Evolutionary conservation across 2,113 vertebrate species (phyloP).

Genomic region (Brachionichthys hirsutus): DNA sequence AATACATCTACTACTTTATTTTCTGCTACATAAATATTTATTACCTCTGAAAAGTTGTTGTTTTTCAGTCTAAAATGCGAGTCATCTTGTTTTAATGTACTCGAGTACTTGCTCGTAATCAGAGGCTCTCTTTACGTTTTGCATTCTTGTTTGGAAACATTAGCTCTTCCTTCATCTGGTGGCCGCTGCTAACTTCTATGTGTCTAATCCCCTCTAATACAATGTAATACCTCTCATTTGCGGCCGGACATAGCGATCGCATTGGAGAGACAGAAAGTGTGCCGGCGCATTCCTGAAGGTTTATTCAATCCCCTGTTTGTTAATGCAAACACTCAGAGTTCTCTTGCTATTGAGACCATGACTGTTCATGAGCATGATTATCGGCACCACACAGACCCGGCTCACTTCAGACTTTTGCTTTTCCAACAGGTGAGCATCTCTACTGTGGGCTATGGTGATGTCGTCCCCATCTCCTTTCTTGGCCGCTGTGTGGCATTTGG

Average conservation of each 20-base stretch:
- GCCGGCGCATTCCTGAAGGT: constrained; percentile 19
- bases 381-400: not conserved
- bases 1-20: too few species aligned
- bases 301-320: constrained; percentile 18
- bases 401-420: constrained; percentile 4
- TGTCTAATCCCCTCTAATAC: constrained; percentile 65
- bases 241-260: constrained; percentile 43
- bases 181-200: constrained; percentile 57
- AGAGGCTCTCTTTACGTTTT: not conserved
- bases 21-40: too few species aligned
- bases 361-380: too few species aligned
- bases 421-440: constrained; percentile 88
- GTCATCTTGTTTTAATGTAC: too few species aligned
- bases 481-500: constrained; percentile 85
- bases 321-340: not conserved
- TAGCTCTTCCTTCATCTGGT: constrained; percentile 38
- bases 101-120: not conserved
- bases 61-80: too few species aligned
- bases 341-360: too few species aligned
- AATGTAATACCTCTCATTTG: constrained; percentile 45
- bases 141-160: constrained; percentile 38
- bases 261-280: constrained; percentile 27
- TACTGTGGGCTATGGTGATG: constrained; percentile 89
- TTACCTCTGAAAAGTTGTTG: too few species aligned
- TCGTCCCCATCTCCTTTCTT: constrained; percentile 81